These are phyloP conservation scores for Pecten maximus DNA, from an alignment of 2,888 invertebrate species.

Conservation along the genomic window DNA sequence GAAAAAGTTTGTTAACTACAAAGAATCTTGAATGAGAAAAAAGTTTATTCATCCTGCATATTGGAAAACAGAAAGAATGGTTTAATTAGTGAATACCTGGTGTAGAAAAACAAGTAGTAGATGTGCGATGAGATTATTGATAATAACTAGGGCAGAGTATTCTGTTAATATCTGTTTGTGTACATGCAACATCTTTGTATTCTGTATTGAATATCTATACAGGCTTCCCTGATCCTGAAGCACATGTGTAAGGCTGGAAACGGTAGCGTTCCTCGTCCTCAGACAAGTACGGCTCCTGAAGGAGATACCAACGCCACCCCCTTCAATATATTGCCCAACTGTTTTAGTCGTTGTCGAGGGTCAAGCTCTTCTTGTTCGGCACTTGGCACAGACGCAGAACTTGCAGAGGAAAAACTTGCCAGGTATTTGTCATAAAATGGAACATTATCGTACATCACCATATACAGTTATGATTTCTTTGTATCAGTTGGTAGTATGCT, in stretches of 20 bases:
- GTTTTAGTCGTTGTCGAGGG: slow-evolving; percentile 52
- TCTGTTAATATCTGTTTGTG: slow-evolving; percentile 37
- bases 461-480: no score
- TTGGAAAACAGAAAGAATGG: no score
- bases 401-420: slow-evolving; percentile 73
- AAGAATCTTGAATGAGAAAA: no score
- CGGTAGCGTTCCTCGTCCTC: slow-evolving; percentile 72
- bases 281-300: slow-evolving; percentile 45
- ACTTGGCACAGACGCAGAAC: slow-evolving; percentile 50
- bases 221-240: slow-evolving; percentile 72
- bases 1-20: no score
- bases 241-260: slow-evolving; percentile 76
- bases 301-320: slow-evolving; percentile 48
- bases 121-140: not conserved
- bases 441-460: no score
- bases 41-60: no score
- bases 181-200: no score
- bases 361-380: slow-evolving; percentile 50
- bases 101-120: slow-evolving; percentile 59
- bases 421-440: slow-evolving; percentile 55
- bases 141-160: not conserved
- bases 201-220: no score
- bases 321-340: slow-evolving; percentile 51
- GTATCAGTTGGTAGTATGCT: not conserved
- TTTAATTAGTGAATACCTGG: no score